A percentile compares a stretch with the other conserved stretches of the same genome.
Evolutionary conservation across 2,888 invertebrate genomes (phyloP).

Genomic region (Germaria angustata): DNA sequence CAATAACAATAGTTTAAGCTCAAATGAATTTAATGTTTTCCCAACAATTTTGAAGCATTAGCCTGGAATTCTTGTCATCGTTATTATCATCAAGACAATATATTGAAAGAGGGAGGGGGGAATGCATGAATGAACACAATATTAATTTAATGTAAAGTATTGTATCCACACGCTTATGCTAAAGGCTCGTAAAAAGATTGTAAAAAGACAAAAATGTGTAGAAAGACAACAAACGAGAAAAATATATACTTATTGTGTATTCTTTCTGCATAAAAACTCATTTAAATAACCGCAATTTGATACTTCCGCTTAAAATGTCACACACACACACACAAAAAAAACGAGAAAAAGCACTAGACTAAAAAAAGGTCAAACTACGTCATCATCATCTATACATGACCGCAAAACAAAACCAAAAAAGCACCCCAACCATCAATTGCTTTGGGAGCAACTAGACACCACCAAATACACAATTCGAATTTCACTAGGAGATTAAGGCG

Average conservation of each 20-base stretch:
- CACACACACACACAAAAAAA: background rate
- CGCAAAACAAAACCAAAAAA: background rate
- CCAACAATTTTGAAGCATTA: constrained; percentile 22
- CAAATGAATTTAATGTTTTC: constrained; percentile 65
- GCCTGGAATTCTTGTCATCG: background rate
- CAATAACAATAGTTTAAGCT: constrained; percentile 49
- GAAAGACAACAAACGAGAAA: background rate
- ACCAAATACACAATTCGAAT: no score
- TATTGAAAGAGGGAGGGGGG: background rate
- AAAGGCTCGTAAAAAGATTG: constrained; percentile 5
- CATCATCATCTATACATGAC: constrained; percentile 1
- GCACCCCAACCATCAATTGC: background rate
- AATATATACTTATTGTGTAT: background rate
- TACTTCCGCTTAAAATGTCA: constrained; percentile 55
- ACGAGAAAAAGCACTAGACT: constrained; percentile 28
- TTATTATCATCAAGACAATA: background rate
- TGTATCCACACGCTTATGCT: background rate
- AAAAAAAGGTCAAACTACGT: constrained; percentile 36
- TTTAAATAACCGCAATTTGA: constrained; percentile 58
- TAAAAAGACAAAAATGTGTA: background rate
- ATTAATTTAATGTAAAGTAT: constrained; percentile 32
- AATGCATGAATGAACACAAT: constrained; percentile 15
- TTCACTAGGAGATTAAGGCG: background rate
- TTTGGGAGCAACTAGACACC: background rate
- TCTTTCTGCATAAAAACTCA: constrained; percentile 32